These are phyloP conservation scores for Aphis gossypii DNA, from an alignment of 1,140 invertebrate species.

Conservation along the genomic window DNA sequence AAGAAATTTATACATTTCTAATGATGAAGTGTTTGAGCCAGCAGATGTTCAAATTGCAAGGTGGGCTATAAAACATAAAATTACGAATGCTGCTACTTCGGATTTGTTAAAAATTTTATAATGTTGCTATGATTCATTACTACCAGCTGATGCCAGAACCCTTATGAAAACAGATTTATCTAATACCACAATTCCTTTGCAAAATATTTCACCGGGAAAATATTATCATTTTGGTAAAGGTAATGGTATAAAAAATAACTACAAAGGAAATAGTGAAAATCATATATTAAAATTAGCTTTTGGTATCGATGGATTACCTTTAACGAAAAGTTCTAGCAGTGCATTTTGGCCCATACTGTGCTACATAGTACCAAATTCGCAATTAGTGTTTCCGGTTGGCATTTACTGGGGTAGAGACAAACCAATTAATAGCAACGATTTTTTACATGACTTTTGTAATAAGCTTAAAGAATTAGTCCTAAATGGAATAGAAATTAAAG, in stretches of 20 bases:
- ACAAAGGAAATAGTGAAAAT: too few relatives aligned
- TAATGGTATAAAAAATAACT: too few relatives aligned
- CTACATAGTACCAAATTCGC: background rate
- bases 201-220: background rate
- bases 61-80: background rate
- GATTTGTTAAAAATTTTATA: background rate
- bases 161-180: background rate
- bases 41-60: background rate
- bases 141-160: background rate
- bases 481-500: background rate
- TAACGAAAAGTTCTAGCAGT: too few relatives aligned
- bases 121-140: background rate
- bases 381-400: conserved; percentile 24
- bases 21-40: too few relatives aligned
- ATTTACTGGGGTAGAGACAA: background rate
- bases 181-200: background rate
- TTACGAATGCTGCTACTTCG: background rate
- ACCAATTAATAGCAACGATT: background rate
- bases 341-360: conserved; percentile 20
- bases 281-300: too few relatives aligned
- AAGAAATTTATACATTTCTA: too few relatives aligned
- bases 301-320: too few relatives aligned
- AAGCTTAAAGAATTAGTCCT: background rate
- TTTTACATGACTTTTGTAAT: background rate
- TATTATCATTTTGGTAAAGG: too few relatives aligned